Evolutionary conservation across 37 sponge, comb jelly and placozoan species (phyloP).

Genomic region (Ianthella basta): DNA sequence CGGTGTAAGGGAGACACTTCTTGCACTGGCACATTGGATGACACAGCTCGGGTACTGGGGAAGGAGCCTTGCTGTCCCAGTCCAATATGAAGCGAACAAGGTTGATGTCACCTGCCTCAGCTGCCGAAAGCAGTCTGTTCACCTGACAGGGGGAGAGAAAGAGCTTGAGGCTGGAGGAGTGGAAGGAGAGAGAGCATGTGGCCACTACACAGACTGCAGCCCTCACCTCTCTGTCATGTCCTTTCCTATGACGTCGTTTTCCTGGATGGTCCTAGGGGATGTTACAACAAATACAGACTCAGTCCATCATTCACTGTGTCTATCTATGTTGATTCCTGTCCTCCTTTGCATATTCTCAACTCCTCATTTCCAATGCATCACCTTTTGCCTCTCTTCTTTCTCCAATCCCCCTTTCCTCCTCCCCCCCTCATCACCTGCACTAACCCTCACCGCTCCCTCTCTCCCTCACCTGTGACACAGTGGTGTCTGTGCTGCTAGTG

Average conservation of each 20-base stretch:
- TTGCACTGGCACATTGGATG: constrained; percentile 91
- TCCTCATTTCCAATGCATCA: too few relatives aligned
- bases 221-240: not conserved
- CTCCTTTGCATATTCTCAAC: too few relatives aligned
- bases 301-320: too few relatives aligned
- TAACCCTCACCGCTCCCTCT: not conserved
- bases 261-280: not conserved
- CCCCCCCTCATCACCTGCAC: not conserved
- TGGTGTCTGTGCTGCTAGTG: not conserved
- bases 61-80: constrained; percentile 28
- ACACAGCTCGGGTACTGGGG: constrained; percentile 23
- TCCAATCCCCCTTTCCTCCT: not conserved
- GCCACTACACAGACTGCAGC: not conserved
- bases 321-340: too few relatives aligned
- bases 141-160: not conserved
- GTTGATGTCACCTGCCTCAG: constrained; percentile 25
- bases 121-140: constrained; percentile 31
- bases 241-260: not conserved
- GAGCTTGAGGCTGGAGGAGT: not conserved
- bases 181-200: not conserved
- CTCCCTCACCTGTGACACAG: not conserved
- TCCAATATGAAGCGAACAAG: constrained; percentile 67
- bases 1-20: constrained; percentile 59
- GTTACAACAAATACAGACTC: too few relatives aligned
- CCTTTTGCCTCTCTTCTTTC: not conserved